A percentile compares a stretch with the other conserved stretches of the same genome.
Conservation (phyloP, 2,888 invertebrate genomes). For the Pachymerium ferrugineum region DNA sequence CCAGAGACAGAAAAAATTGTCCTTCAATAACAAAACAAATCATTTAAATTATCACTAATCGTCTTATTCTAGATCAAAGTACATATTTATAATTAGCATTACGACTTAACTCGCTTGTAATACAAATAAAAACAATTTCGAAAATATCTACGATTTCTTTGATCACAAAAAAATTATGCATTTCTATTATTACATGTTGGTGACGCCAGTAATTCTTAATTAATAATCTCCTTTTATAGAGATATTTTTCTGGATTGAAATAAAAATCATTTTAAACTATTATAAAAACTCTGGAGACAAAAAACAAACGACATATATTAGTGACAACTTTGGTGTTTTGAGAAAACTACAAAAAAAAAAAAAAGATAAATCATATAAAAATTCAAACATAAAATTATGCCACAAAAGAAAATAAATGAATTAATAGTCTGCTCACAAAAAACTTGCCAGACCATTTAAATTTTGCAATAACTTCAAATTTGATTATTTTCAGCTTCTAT, state of each 20-base stretch:
- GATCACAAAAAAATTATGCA: neutral
- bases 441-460: no score
- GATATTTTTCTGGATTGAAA: neutral
- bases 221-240: neutral
- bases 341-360: neutral
- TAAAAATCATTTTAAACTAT: constrained; percentile 9
- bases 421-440: neutral
- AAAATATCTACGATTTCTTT: neutral
- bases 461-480: no score
- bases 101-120: neutral
- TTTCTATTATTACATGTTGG: neutral
- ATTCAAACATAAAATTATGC: neutral
- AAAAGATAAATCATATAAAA: neutral
- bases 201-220: constrained; percentile 9
- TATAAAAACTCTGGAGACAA: constrained; percentile 1
- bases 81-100: neutral
- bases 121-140: neutral
- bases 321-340: neutral
- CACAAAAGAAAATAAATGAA: neutral
- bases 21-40: constrained; percentile 15
- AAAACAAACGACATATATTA: constrained; percentile 13
- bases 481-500: no score
- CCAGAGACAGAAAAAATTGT: constrained; percentile 23
- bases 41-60: neutral
- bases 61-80: neutral